Evolutionary conservation across 2,797 vertebrate species (phyloP), one percentile per base, ranked within the genome.

Genomic region (Zenarchopterus dispar): DNA sequence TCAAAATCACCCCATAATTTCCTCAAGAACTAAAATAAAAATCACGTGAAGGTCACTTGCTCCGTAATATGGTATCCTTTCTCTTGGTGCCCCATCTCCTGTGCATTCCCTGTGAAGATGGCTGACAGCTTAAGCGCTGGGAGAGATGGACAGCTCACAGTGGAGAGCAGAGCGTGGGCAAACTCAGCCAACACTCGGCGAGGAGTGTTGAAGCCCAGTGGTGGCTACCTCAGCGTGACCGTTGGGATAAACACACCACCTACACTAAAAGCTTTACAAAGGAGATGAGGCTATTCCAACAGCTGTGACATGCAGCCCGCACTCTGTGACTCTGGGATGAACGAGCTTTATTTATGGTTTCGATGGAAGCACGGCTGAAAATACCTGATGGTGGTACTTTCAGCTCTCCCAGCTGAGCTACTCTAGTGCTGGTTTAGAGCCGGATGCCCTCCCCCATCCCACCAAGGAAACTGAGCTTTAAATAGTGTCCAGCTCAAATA

Each of bases 251-350:
- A 92, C 86, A 91, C 89, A 89, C 85, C 88, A 87, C 82, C 85
- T 77, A 88, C 82, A 89, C 91, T 90, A 90, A 89, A 92, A 91
- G 90, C 88, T 77, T 88, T 70, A 89, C 88, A 89, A 91, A 91
- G 88, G 82, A 91, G 85, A 76, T 75, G 68, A 43, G 42, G 81
- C 78, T 80, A 67, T 81, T 89, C 82, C 80, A 79, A 77, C 84
- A 83, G 86, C 84, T 71, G 84, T 78, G 85, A 92, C 83, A 88
- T 77, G 85, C 70, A 70, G 80, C 78, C 75, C 75, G 78, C 58
- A 55, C 81, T 79, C 82, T 33, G 57, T 61, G 84, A 89, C 90
- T 84, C 75, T 48, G 63, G 56, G 83, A 85, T 73, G 73, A 85
- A 82, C 75, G 7, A 63, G 75, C 64, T 86, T 88, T 91, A 90